Percentiles rank a stretch among this genome's conserved stretches.
Conservation (phyloP, 1,140 invertebrate species). For the Sitobion miscanthi region DNA sequence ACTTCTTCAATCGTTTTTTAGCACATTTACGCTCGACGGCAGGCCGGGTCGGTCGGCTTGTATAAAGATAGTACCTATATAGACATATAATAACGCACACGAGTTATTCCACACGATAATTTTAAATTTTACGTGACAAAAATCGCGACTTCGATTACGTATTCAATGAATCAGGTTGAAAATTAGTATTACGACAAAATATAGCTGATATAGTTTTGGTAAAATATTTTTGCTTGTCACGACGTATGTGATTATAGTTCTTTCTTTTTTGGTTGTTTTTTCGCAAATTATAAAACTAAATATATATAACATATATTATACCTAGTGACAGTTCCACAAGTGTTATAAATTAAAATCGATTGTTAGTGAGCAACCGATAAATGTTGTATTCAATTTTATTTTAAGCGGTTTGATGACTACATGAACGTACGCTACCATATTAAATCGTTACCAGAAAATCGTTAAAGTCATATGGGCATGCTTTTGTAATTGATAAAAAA, state of each 20-base stretch:
- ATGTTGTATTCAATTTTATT: background rate
- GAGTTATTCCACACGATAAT: background rate
- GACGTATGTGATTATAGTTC: background rate
- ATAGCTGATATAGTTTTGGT: background rate
- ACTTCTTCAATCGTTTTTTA: background rate
- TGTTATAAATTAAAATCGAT: background rate
- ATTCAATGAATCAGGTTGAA: background rate
- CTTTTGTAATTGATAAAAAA: background rate
- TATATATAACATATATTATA: background rate
- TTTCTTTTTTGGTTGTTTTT: background rate
- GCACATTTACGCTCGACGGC: background rate
- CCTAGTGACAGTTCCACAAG: no score
- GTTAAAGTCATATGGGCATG: background rate
- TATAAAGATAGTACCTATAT: background rate
- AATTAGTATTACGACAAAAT: background rate
- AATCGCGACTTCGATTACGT: no score
- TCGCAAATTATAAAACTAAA: background rate
- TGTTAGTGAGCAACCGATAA: background rate
- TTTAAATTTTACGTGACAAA: background rate
- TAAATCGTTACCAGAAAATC: background rate
- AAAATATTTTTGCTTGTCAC: background rate
- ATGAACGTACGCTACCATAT: background rate
- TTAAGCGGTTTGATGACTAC: background rate
- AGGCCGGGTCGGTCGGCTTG: background rate
- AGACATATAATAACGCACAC: background rate